Conservation (phyloP, 2,797 vertebrate species). For the Tenualosa thibaudeaui region DNA sequence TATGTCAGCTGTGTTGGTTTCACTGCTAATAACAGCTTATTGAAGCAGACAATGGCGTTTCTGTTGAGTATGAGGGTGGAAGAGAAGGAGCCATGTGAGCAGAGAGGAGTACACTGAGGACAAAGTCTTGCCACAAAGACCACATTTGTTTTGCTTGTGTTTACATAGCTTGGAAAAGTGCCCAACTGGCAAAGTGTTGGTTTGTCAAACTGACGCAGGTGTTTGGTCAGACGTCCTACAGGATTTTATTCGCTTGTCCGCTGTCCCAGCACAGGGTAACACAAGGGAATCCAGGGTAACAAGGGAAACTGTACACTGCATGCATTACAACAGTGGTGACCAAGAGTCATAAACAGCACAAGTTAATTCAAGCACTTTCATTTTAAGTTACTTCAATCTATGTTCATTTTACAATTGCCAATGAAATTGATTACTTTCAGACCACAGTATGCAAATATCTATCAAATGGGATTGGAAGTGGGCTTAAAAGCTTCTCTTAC, state of each 20-base stretch:
- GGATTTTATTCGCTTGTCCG: not conserved
- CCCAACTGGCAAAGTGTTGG: not conserved
- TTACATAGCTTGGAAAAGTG: conserved; percentile 1
- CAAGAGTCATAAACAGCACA: not conserved
- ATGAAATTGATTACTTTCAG: not conserved
- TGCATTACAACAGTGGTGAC: not conserved
- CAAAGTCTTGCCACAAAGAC: conserved; percentile 4
- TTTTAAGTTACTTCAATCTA: too few relatives aligned
- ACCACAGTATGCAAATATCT: not conserved
- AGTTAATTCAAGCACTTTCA: not conserved
- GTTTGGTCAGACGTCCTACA: not conserved
- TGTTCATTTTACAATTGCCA: too few relatives aligned
- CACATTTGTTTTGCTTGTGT: not conserved
- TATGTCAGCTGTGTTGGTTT: conserved; percentile 37
- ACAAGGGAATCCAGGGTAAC: not conserved
- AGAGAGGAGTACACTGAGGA: not conserved
- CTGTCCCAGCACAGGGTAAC: not conserved
- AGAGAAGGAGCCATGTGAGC: conserved; percentile 15
- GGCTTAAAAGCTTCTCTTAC: not conserved
- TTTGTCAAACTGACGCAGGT: not conserved
- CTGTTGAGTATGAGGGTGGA: conserved; percentile 42
- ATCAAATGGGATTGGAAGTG: not conserved
- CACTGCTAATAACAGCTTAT: conserved; percentile 57
- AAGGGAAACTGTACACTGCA: not conserved
- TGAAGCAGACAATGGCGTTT: conserved; percentile 56